Base-by-base conservation (phyloP, 2,888 invertebrate genomes). In the Volucella inflata region DNA sequence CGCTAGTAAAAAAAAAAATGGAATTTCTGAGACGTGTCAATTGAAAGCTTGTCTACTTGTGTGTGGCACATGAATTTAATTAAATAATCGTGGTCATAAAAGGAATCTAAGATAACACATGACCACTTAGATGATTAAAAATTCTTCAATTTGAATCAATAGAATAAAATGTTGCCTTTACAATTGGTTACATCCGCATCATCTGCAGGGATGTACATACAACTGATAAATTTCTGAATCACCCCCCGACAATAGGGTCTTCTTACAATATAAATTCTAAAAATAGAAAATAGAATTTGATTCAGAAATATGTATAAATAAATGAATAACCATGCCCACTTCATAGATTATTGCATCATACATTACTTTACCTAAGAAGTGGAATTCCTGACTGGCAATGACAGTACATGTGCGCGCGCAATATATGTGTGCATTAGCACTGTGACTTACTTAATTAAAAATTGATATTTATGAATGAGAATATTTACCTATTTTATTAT, bases 401-500 rank as follows among this genome's bases (percentile, higher is more conserved):
- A 42, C 12, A 17, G 75, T 48, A 75, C 76, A 68, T 77, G 77
- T 46, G 62, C 57, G 62, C 60, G 60, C 40, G 38, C 6, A 21
- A 30, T 38, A 44, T 50, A 36, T 50, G n/a, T n/a, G n/a, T n/a
- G 50, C 57, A 57, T 38, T 48, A 17, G 48, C 4, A 36, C 10
- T 9, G 12, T 42, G 14, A 17, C 6, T 17, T 14, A 16, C 30
- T 30, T 0, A 30, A 30, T 2, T 16, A 36, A 9, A 10, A 17
- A 53, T 53, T 12, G 2, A 40, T 74, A 17, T 48, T 60, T 36
- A 17, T 59, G 51, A 80, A 76, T 55, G 57, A 55, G 64, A 65
- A 71, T 51, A n/a, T 12, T 60, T 78, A 82, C 79, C 78, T 82
- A 53, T 76, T 65, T 72, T 68, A 77, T 68, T 74, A 62, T 80